A percentile compares a stretch with the other conserved stretches of the same genome.
These are phyloP conservation scores for Drepanosiphum platanoidis DNA, from an alignment of 2,888 invertebrate genomes.

Conservation along the genomic window DNA sequence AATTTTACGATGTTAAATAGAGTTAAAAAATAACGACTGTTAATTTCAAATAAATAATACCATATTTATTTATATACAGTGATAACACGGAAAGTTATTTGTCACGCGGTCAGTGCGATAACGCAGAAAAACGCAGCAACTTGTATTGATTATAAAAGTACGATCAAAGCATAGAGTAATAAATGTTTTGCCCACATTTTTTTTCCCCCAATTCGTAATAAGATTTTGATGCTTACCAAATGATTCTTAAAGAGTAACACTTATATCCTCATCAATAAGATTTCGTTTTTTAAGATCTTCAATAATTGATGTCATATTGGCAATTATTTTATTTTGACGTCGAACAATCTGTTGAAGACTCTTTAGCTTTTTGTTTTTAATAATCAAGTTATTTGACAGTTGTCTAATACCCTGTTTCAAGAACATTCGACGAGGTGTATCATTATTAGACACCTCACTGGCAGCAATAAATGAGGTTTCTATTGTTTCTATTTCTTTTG, in stretches of 20 bases:
- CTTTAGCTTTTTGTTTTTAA: constrained; percentile 12
- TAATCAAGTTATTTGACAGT: neutral
- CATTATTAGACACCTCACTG: constrained; percentile 11
- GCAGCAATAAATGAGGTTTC: constrained; percentile 16
- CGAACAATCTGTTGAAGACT: neutral
- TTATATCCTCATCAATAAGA: neutral
- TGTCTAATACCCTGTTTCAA: neutral
- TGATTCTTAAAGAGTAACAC: neutral
- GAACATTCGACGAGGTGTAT: neutral
- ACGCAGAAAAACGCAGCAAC: too few species aligned
- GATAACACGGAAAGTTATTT: too few species aligned
- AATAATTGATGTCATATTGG: neutral
- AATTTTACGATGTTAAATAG: too few species aligned
- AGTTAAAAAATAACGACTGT: too few species aligned
- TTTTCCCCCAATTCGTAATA: neutral
- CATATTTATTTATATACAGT: too few species aligned
- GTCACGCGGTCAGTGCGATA: too few species aligned
- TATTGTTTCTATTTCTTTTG: neutral
- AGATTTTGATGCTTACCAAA: constrained; percentile 23
- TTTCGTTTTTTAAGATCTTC: neutral
- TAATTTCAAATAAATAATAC: too few species aligned
- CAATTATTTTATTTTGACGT: constrained; percentile 12
- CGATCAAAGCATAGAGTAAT: too few species aligned
- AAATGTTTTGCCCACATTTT: too few species aligned
- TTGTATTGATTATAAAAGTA: too few species aligned